Conservation (phyloP, 2,797 vertebrate genomes). For the Phrynocephalus guinanensis region DNA sequence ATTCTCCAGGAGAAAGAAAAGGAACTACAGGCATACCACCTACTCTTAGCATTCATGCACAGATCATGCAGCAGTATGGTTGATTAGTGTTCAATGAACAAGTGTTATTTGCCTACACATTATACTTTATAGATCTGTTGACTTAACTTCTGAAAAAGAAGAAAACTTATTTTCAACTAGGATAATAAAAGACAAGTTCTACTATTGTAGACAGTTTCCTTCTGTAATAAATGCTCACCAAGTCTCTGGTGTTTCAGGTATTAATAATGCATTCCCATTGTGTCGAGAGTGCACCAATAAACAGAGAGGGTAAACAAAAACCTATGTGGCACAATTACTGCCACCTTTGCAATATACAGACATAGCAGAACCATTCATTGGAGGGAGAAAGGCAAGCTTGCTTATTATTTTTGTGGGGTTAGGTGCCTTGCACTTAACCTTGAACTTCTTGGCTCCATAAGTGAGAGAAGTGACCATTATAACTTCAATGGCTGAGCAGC, state of each 20-base stretch:
- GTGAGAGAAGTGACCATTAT: not conserved
- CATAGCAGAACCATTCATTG: not conserved
- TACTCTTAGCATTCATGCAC: slow-evolving; percentile 29
- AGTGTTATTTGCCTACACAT: slow-evolving; percentile 47
- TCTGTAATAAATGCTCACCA: slow-evolving; percentile 28
- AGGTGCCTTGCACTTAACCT: not conserved
- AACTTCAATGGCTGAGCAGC: not conserved
- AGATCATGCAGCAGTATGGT: slow-evolving; percentile 35
- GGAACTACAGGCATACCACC: slow-evolving; percentile 38
- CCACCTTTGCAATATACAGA: not conserved
- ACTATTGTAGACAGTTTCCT: not conserved
- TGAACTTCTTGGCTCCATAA: slow-evolving; percentile 11
- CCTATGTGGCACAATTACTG: not conserved
- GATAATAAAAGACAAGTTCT: not conserved
- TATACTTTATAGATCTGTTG: not conserved
- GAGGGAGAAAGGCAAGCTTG: not conserved
- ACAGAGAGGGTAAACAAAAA: not conserved
- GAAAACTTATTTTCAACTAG: slow-evolving; percentile 44
- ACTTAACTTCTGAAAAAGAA: not conserved
- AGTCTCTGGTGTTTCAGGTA: slow-evolving; percentile 27
- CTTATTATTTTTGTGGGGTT: slow-evolving; percentile 8
- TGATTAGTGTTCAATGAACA: slow-evolving; percentile 49
- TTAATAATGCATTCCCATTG: not conserved
- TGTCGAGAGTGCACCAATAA: not conserved
- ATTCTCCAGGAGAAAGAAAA: not conserved